Conservation (phyloP, 2,888 invertebrate genomes). For the Agrochola lota region DNA sequence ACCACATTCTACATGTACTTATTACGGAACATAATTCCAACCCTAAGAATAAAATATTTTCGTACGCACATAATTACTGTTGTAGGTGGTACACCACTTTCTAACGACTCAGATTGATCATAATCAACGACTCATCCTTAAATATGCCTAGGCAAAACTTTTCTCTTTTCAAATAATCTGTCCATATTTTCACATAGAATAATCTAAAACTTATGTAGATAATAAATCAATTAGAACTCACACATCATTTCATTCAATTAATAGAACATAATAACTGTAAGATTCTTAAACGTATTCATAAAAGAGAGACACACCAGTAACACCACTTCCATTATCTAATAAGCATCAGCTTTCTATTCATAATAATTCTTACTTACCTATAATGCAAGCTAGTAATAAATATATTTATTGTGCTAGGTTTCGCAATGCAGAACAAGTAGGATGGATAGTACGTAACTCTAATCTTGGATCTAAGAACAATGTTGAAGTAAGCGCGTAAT, state of each 20-base stretch:
- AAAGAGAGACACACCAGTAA: slow-evolving; percentile 3
- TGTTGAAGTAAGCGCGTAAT: background rate
- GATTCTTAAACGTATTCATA: background rate
- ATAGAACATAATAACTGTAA: background rate
- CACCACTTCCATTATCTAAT: slow-evolving; percentile 22
- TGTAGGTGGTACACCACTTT: too few relatives aligned
- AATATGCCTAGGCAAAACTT: background rate
- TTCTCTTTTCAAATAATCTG: background rate
- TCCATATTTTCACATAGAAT: background rate
- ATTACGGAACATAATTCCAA: background rate
- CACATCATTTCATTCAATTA: background rate
- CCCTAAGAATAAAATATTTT: too few relatives aligned
- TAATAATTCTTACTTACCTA: slow-evolving; percentile 10
- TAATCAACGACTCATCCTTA: too few relatives aligned
- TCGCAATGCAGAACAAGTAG: slow-evolving; percentile 18
- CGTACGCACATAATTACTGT: background rate
- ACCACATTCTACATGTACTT: background rate
- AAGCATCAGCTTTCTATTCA: slow-evolving; percentile 38
- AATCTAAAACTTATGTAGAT: background rate
- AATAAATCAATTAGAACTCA: background rate
- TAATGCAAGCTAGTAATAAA: slow-evolving; percentile 22
- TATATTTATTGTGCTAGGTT: slow-evolving; percentile 36
- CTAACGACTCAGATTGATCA: background rate
- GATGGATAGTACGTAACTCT: slow-evolving; percentile 9
- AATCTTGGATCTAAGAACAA: slow-evolving; percentile 16